Conservation (phyloP, 1,140 invertebrate species). For the Sarcophaga bullata region DNA sequence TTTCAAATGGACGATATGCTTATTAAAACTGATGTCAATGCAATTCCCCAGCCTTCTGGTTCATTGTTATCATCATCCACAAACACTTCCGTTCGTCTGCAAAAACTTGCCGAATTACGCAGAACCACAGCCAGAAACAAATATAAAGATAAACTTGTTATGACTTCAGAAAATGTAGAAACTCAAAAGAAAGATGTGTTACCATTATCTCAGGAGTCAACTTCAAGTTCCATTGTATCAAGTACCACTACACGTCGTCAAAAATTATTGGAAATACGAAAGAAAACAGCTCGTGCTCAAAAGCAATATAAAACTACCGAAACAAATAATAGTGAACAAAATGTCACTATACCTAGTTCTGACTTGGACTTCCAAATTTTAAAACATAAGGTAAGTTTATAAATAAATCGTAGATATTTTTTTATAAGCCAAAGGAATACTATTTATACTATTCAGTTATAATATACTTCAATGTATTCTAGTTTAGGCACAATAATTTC, state of each 20-base stretch:
- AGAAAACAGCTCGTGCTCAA: not conserved
- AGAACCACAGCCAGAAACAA: not conserved
- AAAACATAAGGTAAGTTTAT: no score
- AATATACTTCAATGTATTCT: no score
- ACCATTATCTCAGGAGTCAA: not conserved
- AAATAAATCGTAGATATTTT: no score
- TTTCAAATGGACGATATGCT: slow-evolving; percentile 4
- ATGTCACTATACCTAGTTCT: no score
- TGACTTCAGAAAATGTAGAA: not conserved
- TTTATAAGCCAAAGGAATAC: no score
- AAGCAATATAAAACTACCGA: not conserved
- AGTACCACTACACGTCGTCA: not conserved
- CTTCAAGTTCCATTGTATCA: not conserved
- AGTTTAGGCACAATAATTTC: no score
- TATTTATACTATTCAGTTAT: no score
- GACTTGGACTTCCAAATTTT: no score
- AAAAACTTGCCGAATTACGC: not conserved
- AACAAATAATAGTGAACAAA: no score
- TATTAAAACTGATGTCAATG: not conserved
- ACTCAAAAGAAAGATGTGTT: not conserved
- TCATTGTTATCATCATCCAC: not conserved
- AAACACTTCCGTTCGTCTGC: slow-evolving; percentile 5
- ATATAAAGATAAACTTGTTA: not conserved
- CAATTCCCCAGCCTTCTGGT: not conserved
- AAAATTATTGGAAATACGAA: slow-evolving; percentile 18